Evolutionary conservation across 2,888 invertebrate species (phyloP), one percentile per base, ranked within the genome.

Genomic region (Mythimna albipuncta): DNA sequence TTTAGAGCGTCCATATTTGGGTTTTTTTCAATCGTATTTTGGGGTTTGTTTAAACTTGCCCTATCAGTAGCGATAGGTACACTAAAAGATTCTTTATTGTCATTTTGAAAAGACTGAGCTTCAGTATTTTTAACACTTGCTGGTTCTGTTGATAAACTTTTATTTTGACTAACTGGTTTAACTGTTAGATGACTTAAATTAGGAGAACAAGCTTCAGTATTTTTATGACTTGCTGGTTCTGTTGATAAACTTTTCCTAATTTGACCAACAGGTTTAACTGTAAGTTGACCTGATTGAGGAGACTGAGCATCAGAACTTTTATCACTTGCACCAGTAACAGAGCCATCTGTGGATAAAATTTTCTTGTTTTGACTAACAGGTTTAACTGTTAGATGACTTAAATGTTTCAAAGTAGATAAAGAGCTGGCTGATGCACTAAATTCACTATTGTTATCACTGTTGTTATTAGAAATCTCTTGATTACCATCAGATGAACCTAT

Each of bases 361-460:
- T 68, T 86, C 63, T 86, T 88, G 61, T 75, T 82, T 70, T 89
- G 83, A 76, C 64, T 85, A 19, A 92, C 81, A 50, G 94, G 80
- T 87, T 94, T 95, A 4, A 95, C 88, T 65, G 93, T 93, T 21
- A 93, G 85, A 77, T 91, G 91, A 78, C 93, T 90, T 75, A 94
- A 89, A 87, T 89, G 91, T 87, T 93, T 93, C 71, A 94, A 86
- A 4, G 89, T 89, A 67, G 90, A 87, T 71, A 93, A 82, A 65
- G 92, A 85, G 41, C 80, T 87, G 7, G 75, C 68, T 55, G 68
- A 32, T 38, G 73, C 21, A 61, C 26, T 72, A 6, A 59, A 57
- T 35, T 41, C 32, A 62, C 35, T 64, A 10, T 54, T 10, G 5
- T 70, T 64, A 54, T 66, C 54, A 9, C 35, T 67, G 21, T 79